These are phyloP conservation scores for Formica aserva DNA, from an alignment of 2,888 invertebrate genomes.

Conservation along the genomic window DNA sequence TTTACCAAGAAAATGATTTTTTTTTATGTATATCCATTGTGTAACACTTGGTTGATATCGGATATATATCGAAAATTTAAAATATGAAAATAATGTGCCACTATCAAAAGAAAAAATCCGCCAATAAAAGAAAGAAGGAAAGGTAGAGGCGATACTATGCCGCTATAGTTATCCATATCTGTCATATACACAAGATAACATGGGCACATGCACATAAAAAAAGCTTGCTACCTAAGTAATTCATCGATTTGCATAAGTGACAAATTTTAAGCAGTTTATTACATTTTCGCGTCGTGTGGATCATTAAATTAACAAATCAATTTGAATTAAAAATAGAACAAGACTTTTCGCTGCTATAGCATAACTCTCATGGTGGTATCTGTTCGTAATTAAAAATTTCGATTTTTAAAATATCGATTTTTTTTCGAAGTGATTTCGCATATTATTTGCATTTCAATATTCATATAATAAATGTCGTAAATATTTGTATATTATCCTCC, in stretches of 20 bases:
- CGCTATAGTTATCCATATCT: conserved; percentile 20
- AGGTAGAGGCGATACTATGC: conserved; percentile 33
- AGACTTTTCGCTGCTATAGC: not conserved
- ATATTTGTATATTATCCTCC: not conserved
- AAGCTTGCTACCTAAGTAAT: no score
- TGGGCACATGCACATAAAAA: conserved; percentile 3
- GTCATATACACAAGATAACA: not conserved
- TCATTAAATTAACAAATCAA: conserved; percentile 18
- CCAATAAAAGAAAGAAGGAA: conserved; percentile 27
- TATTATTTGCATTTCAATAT: not conserved
- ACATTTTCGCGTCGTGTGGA: not conserved
- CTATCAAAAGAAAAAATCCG: conserved; percentile 14
- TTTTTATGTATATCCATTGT: not conserved
- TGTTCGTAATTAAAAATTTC: not conserved
- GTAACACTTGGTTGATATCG: not conserved
- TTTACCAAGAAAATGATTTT: not conserved
- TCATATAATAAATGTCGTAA: not conserved
- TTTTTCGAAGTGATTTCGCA: not conserved
- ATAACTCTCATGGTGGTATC: conserved; percentile 12
- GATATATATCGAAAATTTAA: not conserved
- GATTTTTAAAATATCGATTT: no score
- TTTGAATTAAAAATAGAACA: not conserved
- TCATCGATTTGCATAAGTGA: not conserved
- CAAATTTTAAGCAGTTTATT: not conserved
- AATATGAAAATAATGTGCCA: not conserved